A percentile compares a stretch with the other conserved stretches of the same genome.
Conservation (phyloP, 2,113 vertebrate species). For the Atlantisia rogersi region DNA sequence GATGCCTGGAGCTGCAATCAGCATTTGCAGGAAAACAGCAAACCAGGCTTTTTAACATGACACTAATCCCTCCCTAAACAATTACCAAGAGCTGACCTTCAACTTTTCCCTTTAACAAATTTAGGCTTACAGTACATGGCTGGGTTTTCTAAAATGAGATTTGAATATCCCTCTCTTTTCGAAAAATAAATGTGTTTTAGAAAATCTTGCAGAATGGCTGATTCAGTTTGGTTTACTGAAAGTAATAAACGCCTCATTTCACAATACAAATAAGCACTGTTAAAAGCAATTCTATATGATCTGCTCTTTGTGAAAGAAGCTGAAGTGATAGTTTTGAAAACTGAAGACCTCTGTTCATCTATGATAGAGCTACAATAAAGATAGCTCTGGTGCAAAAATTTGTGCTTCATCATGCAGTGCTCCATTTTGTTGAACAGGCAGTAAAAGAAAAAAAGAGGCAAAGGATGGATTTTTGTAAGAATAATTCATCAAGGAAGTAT, state of each 20-base stretch:
- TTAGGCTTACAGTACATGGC: neutral
- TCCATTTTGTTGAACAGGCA: neutral
- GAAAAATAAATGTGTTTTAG: neutral
- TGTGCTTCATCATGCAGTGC: neutral
- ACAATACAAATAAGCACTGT: neutral
- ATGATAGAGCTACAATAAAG: neutral
- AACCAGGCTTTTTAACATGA: conserved; percentile 15
- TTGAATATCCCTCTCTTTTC: neutral
- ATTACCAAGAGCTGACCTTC: conserved; percentile 23
- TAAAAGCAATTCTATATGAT: neutral
- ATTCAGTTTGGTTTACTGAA: neutral
- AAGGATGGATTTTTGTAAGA: neutral
- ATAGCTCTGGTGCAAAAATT: neutral
- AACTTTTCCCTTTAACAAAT: neutral
- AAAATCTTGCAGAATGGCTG: neutral
- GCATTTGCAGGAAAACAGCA: conserved; percentile 26
- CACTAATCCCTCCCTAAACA: conserved; percentile 3
- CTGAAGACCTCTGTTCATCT: neutral
- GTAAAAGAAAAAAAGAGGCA: neutral
- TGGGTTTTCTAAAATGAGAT: conserved; percentile 29
- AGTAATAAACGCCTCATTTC: conserved; percentile 11
- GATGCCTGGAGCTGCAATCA: conserved; percentile 5
- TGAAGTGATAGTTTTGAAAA: neutral
- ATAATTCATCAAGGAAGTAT: neutral
- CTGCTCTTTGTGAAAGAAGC: neutral